phyloP scores from a whole-genome alignment of 2,797 vertebrate genomes.

The Gambusia yucatana region DNA sequence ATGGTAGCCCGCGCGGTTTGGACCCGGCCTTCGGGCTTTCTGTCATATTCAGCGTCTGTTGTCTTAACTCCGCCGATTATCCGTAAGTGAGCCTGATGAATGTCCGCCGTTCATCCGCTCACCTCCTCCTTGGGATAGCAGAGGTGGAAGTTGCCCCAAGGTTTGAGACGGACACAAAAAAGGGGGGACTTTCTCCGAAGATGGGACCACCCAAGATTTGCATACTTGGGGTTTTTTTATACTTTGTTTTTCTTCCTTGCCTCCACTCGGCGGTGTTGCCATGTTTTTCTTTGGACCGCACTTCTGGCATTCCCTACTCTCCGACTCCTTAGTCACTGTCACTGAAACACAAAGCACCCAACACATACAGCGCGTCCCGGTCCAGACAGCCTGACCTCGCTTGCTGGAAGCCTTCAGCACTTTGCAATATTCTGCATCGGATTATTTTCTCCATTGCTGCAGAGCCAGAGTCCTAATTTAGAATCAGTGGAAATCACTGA shows the following conservation, averaged over 20 bases:
- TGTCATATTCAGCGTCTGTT: constrained; percentile 64
- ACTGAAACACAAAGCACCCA: constrained; percentile 72
- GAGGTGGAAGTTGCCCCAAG: constrained; percentile 52
- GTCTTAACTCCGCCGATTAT: constrained; percentile 73
- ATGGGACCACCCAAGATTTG: constrained; percentile 79
- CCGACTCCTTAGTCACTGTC: constrained; percentile 78
- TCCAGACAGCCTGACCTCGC: constrained; percentile 68
- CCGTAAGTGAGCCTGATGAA: constrained; percentile 79
- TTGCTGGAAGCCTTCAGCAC: constrained; percentile 57
- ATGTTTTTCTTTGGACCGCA: constrained; percentile 74
- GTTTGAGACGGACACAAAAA: constrained; percentile 62
- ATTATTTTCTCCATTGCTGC: constrained; percentile 56
- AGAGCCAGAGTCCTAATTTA: constrained; percentile 54
- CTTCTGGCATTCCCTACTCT: constrained; percentile 69
- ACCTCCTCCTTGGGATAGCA: constrained; percentile 70
- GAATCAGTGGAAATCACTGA: constrained; percentile 50
- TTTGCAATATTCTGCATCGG: constrained; percentile 63
- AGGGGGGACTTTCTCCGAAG: constrained; percentile 70
- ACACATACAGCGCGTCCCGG: constrained; percentile 63
- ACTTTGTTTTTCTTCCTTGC: constrained; percentile 75
- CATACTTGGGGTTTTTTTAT: constrained; percentile 77
- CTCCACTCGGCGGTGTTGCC: constrained; percentile 64
- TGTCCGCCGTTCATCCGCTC: constrained; percentile 74
- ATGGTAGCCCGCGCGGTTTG: constrained; percentile 67
- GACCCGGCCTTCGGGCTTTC: constrained; percentile 58